Evolutionary conservation across 2,888 invertebrate genomes (phyloP), one percentile per base, ranked within the genome.

Genomic region (Lasius fuliginosus): DNA sequence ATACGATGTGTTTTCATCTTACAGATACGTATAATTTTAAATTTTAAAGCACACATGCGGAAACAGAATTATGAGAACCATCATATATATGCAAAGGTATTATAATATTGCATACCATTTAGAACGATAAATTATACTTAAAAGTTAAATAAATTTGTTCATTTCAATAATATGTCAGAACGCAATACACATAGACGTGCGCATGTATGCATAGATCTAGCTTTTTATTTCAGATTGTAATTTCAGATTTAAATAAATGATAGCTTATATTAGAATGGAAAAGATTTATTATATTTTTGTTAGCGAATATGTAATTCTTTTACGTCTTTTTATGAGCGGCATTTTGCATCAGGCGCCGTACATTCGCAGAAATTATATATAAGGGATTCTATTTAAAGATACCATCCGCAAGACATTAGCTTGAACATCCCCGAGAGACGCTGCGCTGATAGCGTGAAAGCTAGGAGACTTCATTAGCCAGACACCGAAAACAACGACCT

Each of bases 301-400:
- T 40, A 62, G 30, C 64, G 23, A 64, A 53, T 18, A 15, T 8
- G 62, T 74, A 40, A 64, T 27, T 58, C 56, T 75, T 40, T 27
- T 11, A n/a, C 12, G 33, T 65, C 64, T 82, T n/a, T 62, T 75
- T 74, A 82, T 33, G 42, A 64, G 42, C 30, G 30, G 27, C 65
- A 75, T 82, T 82, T 82, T 82, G 53, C 65, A 73, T 64, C 23
- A 56, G 42, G 30, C 79, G 8, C 27, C 76, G 65, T 69, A 40
- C 49, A 75, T 68, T 74, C 42, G 67, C 46, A 65, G 60, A 83
- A 11, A 4, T 4, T 53, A 49, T 49, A 53, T n/a, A 53, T 53
- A 53, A 1, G n/a, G n/a, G 53, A 53, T 77, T 86, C 86, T 89
- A 90, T 90, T 90, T 90, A 86, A 90, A 90, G 90, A 89, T 90